Percentiles rank a stretch among this genome's conserved stretches.
These are phyloP conservation scores for Selenia dentaria DNA, from an alignment of 2,888 invertebrate species.

Conservation along the genomic window DNA sequence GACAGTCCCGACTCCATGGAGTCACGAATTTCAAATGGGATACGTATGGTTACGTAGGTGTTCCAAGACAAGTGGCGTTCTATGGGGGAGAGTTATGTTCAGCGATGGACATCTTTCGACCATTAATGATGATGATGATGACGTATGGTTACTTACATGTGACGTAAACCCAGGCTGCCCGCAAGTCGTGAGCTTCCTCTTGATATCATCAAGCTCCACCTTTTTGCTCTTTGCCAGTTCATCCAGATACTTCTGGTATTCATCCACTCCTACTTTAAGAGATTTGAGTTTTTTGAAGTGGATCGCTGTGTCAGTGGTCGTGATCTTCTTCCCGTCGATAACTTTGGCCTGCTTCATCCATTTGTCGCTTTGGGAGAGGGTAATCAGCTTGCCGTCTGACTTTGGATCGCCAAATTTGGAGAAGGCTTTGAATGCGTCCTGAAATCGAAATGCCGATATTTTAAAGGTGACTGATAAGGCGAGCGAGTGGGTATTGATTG, in stretches of 20 bases:
- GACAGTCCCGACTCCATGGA: no score
- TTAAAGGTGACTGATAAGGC: background rate
- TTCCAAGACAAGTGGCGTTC: no score
- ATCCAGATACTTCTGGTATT: constrained; percentile 94
- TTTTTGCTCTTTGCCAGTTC: constrained; percentile 94
- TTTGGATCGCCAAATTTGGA: constrained; percentile 95
- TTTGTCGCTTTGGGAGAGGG: constrained; percentile 95
- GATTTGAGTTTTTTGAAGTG: constrained; percentile 95
- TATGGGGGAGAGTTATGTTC: no score
- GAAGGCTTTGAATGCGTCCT: constrained; percentile 91
- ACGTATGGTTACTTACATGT: constrained; percentile 57
- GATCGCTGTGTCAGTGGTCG: constrained; percentile 96
- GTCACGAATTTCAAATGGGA: no score
- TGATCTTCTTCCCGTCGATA: constrained; percentile 92
- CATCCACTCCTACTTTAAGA: constrained; percentile 89
- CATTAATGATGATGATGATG: no score
- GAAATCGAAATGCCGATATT: constrained; percentile 53
- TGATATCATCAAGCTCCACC: constrained; percentile 90
- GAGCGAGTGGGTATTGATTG: background rate
- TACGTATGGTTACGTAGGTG: no score
- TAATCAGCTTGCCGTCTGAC: constrained; percentile 93
- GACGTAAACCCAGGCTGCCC: constrained; percentile 89
- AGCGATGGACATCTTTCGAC: no score
- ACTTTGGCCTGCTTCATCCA: constrained; percentile 96
- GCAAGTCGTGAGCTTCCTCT: constrained; percentile 91